These are phyloP conservation scores for Hirudinaria manillensis DNA, from an alignment of 2,888 invertebrate species.

Conservation along the genomic window DNA sequence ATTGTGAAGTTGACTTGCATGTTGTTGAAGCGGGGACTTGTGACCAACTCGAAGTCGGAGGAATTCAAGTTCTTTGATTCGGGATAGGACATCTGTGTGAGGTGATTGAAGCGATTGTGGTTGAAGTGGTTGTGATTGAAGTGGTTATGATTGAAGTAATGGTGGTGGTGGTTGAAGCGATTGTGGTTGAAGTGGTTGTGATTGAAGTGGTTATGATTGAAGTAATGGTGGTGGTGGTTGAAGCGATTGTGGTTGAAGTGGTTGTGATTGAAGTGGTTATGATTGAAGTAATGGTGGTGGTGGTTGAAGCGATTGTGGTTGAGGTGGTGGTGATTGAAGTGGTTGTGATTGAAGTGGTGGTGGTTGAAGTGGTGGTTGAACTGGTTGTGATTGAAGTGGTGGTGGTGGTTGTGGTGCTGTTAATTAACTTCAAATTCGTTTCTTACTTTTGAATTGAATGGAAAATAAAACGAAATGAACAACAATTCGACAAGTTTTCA, in stretches of 20 bases:
- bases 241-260: too few relatives aligned
- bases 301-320: background rate
- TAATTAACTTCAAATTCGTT: too few relatives aligned
- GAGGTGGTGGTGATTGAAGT: conserved; percentile 11
- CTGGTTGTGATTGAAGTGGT: conserved; percentile 1
- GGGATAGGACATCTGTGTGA: conserved; percentile 60
- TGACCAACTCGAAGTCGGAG: conserved; percentile 52
- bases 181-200: too few relatives aligned
- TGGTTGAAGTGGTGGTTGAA: background rate
- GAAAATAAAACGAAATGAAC: too few relatives aligned
- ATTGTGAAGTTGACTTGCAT: conserved; percentile 64
- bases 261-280: conserved; percentile 23
- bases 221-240: too few relatives aligned
- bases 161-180: too few relatives aligned
- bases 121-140: too few relatives aligned
- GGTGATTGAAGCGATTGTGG: too few relatives aligned
- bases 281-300: conserved; percentile 23
- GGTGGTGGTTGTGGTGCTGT: conserved; percentile 24
- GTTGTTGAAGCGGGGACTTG: conserved; percentile 68
- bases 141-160: too few relatives aligned
- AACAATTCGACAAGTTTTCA: too few relatives aligned
- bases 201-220: conserved; percentile 12
- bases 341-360: conserved; percentile 9
- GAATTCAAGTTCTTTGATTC: conserved; percentile 74
- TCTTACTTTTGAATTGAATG: too few relatives aligned